Percentiles rank a stretch among this genome's conserved stretches.
Evolutionary conservation across 2,888 invertebrate species (phyloP).

Genomic region (Graphium colonna): DNA sequence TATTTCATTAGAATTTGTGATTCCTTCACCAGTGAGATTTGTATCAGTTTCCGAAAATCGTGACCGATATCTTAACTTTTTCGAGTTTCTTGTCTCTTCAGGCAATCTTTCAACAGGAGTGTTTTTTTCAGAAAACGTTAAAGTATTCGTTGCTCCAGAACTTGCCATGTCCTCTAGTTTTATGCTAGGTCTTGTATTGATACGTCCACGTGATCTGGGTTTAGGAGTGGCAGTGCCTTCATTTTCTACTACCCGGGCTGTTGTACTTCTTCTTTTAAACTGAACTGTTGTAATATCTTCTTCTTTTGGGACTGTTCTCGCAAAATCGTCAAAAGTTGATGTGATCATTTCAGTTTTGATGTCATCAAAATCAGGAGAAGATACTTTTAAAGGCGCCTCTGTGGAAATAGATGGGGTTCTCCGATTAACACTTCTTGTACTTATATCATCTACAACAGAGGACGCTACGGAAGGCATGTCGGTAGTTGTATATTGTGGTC

Average conservation of each 20-base stretch:
- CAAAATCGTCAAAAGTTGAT: constrained; percentile 48
- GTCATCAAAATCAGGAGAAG: constrained; percentile 45
- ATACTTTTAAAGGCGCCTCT: constrained; percentile 38
- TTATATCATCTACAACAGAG: neutral
- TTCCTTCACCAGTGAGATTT: constrained; percentile 63
- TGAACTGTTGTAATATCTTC: constrained; percentile 43
- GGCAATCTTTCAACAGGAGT: constrained; percentile 53
- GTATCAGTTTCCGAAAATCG: constrained; percentile 59
- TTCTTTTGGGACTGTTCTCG: constrained; percentile 45
- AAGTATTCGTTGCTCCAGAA: constrained; percentile 61
- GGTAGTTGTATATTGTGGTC: constrained; percentile 24
- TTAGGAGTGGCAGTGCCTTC: constrained; percentile 41
- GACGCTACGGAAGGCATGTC: constrained; percentile 8
- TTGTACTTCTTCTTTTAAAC: constrained; percentile 52
- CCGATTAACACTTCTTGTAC: constrained; percentile 5
- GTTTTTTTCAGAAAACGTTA: constrained; percentile 52
- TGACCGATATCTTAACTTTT: constrained; percentile 60
- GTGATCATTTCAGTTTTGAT: constrained; percentile 52
- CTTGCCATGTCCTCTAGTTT: constrained; percentile 53
- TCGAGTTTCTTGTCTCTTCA: constrained; percentile 50
- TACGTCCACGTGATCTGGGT: constrained; percentile 47
- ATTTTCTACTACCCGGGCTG: constrained; percentile 36
- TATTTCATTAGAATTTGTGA: constrained; percentile 49
- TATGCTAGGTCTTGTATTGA: constrained; percentile 47
- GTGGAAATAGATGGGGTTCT: constrained; percentile 29